These are phyloP conservation scores for Gastrophryne carolinensis DNA, from an alignment of 2,797 vertebrate genomes.

Conservation along the genomic window DNA sequence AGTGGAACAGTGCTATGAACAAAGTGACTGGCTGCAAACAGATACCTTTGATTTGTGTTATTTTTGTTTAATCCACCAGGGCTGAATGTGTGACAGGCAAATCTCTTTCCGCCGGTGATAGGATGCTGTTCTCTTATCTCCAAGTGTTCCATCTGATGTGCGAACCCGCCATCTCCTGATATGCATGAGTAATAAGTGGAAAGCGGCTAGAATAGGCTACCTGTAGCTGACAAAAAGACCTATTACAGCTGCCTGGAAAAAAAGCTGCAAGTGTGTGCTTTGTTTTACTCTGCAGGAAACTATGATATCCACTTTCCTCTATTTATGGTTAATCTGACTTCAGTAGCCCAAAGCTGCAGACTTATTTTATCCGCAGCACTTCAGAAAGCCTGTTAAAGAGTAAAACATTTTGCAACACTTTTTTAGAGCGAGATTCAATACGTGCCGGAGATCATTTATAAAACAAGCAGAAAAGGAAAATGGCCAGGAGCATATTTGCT, in stretches of 20 bases:
- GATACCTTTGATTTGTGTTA: constrained; percentile 6
- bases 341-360: not conserved
- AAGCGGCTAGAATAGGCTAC: not conserved
- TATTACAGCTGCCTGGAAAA: not conserved
- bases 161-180: not conserved
- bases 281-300: not conserved
- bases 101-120: not conserved
- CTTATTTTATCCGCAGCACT: not conserved
- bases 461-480: too few species aligned
- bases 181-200: not conserved
- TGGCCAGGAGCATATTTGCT: too few species aligned
- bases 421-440: too few species aligned
- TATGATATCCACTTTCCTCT: not conserved
- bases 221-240: not conserved
- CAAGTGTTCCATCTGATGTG: not conserved
- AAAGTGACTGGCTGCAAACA: not conserved
- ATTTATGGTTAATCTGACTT: not conserved
- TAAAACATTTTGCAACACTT: not conserved
- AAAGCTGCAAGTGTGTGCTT: not conserved
- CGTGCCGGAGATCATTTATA: too few species aligned
- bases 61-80: constrained; percentile 15
- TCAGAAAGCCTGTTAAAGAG: not conserved
- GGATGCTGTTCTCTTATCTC: not conserved
- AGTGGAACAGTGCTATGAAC: not conserved
- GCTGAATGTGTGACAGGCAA: constrained; percentile 1